phyloP scores from a whole-genome alignment of 2,113 vertebrate genomes.

The Myrmophylax atrothorax region DNA sequence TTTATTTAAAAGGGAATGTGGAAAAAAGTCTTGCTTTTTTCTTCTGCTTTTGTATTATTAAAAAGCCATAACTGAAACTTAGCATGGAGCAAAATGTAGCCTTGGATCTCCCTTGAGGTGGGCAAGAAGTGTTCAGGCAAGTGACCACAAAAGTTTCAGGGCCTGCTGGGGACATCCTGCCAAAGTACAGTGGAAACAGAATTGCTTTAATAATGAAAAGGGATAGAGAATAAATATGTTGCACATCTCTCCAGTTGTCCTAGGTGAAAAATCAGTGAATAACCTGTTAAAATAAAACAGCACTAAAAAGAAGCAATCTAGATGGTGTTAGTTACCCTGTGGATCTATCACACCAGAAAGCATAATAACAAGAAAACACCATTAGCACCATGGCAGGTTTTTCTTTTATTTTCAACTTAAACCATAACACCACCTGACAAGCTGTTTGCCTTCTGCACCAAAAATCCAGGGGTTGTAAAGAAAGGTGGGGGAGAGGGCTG shows the following conservation, averaged over 20 bases:
- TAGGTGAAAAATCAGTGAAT: slow-evolving; percentile 39
- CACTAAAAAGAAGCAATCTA: slow-evolving; percentile 22
- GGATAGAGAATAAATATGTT: neutral
- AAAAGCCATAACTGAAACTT: neutral
- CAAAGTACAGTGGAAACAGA: neutral
- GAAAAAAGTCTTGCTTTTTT: neutral
- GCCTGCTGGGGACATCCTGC: neutral
- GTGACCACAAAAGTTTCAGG: neutral
- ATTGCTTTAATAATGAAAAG: neutral
- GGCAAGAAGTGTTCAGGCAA: neutral
- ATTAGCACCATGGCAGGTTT: slow-evolving; percentile 42
- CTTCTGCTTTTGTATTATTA: neutral
- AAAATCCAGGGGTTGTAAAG: neutral
- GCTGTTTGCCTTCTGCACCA: slow-evolving; percentile 43
- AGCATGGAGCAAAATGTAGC: neutral
- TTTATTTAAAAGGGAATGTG: neutral
- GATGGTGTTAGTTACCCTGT: slow-evolving; percentile 47
- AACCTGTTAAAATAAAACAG: slow-evolving; percentile 54
- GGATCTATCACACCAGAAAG: slow-evolving; percentile 40
- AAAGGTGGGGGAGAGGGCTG: neutral
- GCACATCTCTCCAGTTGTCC: neutral
- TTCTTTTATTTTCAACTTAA: slow-evolving; percentile 46
- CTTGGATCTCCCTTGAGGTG: neutral
- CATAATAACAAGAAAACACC: slow-evolving; percentile 44
- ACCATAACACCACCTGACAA: slow-evolving; percentile 29